Conservation (phyloP, 2,113 vertebrate species). For the Plotosus lineatus region DNA sequence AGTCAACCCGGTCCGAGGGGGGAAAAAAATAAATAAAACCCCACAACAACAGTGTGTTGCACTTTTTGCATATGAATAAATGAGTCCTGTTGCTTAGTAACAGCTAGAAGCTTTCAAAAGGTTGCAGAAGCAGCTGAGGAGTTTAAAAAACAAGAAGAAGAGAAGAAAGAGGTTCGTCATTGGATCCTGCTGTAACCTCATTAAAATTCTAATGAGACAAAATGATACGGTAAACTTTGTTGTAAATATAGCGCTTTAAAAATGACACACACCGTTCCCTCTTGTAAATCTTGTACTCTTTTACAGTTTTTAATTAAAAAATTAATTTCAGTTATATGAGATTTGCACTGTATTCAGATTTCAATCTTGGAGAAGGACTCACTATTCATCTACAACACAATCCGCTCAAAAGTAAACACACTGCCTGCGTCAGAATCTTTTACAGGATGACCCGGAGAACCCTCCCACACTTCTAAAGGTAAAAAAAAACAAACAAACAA, state of each 20-base stretch:
- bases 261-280: background rate
- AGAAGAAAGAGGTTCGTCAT: constrained; percentile 26
- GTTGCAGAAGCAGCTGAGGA: constrained; percentile 32
- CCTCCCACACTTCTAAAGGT: no score
- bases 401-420: background rate
- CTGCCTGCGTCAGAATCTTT: background rate
- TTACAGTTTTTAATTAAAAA: background rate
- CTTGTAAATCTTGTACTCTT: background rate
- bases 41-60: background rate
- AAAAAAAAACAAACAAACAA: no score
- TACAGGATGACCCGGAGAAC: no score
- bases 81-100: constrained; percentile 56
- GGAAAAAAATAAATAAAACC: no score
- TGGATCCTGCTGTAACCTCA: constrained; percentile 12
- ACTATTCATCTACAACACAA: background rate
- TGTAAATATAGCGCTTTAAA: background rate
- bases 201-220: constrained; percentile 21
- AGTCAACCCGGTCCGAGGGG: no score
- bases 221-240: background rate
- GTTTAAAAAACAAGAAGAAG: constrained; percentile 19
- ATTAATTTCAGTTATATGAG: background rate
- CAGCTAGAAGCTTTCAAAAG: constrained; percentile 41
- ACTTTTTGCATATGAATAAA: constrained; percentile 59
- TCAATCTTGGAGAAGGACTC: background rate
- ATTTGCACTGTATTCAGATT: background rate